Evolutionary conservation across 1,140 invertebrate species (phyloP), one percentile per base, ranked within the genome.

Genomic region (Drosophila truncata): DNA sequence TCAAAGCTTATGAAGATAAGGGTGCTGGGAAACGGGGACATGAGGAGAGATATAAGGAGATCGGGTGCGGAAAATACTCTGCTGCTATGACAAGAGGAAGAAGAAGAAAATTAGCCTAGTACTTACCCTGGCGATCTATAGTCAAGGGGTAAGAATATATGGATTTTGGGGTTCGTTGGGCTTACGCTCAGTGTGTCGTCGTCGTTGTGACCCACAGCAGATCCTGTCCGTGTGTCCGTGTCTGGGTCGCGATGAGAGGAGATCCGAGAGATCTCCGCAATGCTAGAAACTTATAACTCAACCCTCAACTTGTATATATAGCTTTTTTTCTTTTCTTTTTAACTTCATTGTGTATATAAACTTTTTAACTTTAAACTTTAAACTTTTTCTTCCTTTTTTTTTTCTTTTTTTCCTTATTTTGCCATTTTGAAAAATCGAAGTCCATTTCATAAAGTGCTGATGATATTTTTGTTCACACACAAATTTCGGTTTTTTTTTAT

Each of bases 391-490:
- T n/a, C 64, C 42, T 37, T n/a, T 67, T 57, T 55, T 39, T 25
- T 65, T 57, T 46, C 54, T 37, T 20, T 35, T 58, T 47, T 60
- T 31, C 65, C 66, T 66, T 70, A 42, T 74, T 82, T 84, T 72
- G 66, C 74, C 78, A 78, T 84, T 83, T 61, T 76, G 73, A 92
- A 92, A 92, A 92, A 92, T 92, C 91, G 91, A 92, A 92, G 91
- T 92, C 91, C 91, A 92, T 92, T 92, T 91, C 76, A 83, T 80
- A 78, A 85, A 90, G 90, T 91, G 87, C 80, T 86, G 91, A 92
- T 92, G 91, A 91, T 92, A 92, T 92, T 92, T 92, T 92, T 92
- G 91, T 92, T 92, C 91, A 91, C 91, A 92, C 80, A 88, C 80
- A 87, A 86, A 90, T 91, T 91, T 88, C 65, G 78, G 81, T 85